These are phyloP conservation scores for Sinelater perroti DNA, from an alignment of 2,888 invertebrate genomes.

Conservation along the genomic window DNA sequence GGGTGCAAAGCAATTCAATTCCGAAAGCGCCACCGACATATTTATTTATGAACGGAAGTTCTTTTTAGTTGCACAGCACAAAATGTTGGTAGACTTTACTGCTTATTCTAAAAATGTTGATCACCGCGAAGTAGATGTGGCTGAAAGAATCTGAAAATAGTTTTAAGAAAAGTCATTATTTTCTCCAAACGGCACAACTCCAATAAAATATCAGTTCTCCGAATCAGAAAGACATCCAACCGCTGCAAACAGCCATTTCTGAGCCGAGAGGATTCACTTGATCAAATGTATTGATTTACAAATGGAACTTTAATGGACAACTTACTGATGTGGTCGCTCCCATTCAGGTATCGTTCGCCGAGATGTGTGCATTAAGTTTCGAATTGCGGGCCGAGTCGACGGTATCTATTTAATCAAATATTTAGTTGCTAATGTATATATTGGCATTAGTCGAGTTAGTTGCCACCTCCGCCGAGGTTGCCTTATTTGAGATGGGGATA, in stretches of 20 bases:
- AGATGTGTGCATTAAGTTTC: constrained; percentile 23
- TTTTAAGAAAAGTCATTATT: constrained; percentile 30
- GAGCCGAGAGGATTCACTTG: constrained; percentile 27
- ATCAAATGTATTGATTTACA: constrained; percentile 38
- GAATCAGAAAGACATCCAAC: constrained; percentile 31
- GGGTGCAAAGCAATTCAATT: constrained; percentile 43
- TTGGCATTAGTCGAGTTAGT: constrained; percentile 33
- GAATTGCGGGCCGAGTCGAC: constrained; percentile 16
- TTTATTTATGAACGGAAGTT: constrained; percentile 43
- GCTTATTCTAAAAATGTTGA: too few relatives aligned
- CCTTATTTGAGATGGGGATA: constrained; percentile 43
- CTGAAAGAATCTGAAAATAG: too few relatives aligned
- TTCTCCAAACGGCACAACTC: constrained; percentile 26
- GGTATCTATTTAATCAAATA: constrained; percentile 34
- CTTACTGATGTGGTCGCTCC: constrained; percentile 29
- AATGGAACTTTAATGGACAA: constrained; percentile 38
- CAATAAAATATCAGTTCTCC: constrained; percentile 26
- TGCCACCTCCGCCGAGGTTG: constrained; percentile 38
- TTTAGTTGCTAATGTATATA: constrained; percentile 34
- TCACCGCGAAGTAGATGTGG: constrained; percentile 10
- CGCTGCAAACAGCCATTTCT: constrained; percentile 24
- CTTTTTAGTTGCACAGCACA: constrained; percentile 32
- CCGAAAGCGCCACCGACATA: constrained; percentile 41
- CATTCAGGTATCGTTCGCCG: constrained; percentile 27
- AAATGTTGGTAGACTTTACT: constrained; percentile 37